Evolutionary conservation across 1,140 invertebrate genomes (phyloP).

Genomic region (Zeugodacus cucurbitae): DNA sequence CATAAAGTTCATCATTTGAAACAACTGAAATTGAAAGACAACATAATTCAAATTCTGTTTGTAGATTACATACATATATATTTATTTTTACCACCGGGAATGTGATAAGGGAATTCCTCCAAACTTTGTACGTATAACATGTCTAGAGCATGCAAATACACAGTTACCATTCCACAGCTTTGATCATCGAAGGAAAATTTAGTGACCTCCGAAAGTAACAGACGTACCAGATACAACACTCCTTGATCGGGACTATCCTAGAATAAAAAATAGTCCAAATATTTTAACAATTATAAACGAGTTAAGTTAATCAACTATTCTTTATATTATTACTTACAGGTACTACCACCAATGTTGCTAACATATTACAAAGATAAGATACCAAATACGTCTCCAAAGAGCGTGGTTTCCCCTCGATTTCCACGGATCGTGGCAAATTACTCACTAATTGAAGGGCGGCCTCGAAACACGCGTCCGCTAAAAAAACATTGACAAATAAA

Average conservation of each 20-base stretch:
- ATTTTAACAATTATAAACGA: background rate
- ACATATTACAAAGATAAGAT: constrained; percentile 80
- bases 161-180: constrained; percentile 68
- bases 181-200: constrained; percentile 75
- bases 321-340: constrained; percentile 72
- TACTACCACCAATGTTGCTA: constrained; percentile 86
- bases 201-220: constrained; percentile 79
- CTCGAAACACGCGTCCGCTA: constrained; percentile 94
- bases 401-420: constrained; percentile 79
- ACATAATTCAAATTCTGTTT: background rate
- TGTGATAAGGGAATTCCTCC: constrained; percentile 61
- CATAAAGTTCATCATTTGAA: constrained; percentile 94
- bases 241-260: constrained; percentile 89
- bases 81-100: constrained; percentile 52
- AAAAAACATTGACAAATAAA: constrained; percentile 58
- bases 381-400: constrained; percentile 79
- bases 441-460: constrained; percentile 83
- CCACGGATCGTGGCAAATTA: constrained; percentile 80
- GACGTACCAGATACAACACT: constrained; percentile 80
- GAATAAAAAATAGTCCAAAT: constrained; percentile 41
- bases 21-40: constrained; percentile 71
- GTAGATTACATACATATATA: background rate
- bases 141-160: constrained; percentile 71
- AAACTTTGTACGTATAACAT: constrained; percentile 61
- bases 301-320: background rate